These are phyloP conservation scores for Neoitamus cyanurus DNA, from an alignment of 2,888 invertebrate species.

Conservation along the genomic window DNA sequence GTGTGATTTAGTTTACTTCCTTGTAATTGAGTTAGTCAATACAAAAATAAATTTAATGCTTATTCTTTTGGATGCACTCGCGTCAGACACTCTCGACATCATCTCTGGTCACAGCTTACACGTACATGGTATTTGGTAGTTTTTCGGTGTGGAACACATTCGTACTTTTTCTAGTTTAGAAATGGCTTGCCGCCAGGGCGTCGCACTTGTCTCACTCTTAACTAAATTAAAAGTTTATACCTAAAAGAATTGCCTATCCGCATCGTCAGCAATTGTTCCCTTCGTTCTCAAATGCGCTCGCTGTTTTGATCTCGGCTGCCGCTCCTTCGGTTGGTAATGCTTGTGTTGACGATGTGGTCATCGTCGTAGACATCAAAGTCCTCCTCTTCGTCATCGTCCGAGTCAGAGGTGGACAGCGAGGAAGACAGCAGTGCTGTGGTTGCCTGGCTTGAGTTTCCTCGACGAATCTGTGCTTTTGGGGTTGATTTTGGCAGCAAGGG, in stretches of 20 bases:
- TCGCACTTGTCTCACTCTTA: conserved; percentile 29
- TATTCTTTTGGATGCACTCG: not conserved
- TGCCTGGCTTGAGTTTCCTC: conserved; percentile 68
- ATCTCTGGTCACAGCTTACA: not conserved
- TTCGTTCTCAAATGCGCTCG: conserved; percentile 64
- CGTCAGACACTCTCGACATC: not conserved
- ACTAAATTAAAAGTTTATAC: conserved; percentile 55
- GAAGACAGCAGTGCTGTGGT: conserved; percentile 72
- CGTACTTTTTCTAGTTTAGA: not conserved
- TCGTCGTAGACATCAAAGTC: conserved; percentile 66
- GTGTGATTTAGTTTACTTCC: conserved; percentile 16
- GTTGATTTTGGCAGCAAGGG: conserved; percentile 70
- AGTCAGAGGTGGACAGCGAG: conserved; percentile 71
- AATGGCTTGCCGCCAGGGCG: conserved; percentile 40
- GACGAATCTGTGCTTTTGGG: conserved; percentile 71
- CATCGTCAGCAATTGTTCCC: conserved; percentile 58
- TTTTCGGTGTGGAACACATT: conserved; percentile 34
- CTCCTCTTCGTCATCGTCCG: conserved; percentile 61
- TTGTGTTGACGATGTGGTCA: conserved; percentile 65
- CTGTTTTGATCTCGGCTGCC: not conserved
- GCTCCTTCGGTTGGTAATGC: not conserved
- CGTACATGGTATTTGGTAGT: conserved; percentile 1
- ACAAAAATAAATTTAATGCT: conserved; percentile 36
- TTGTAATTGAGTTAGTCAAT: conserved; percentile 23
- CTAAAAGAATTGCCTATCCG: conserved; percentile 55